Base-by-base conservation (phyloP, 2,888 invertebrate species). In the Zhuqinia jingwanae region DNA sequence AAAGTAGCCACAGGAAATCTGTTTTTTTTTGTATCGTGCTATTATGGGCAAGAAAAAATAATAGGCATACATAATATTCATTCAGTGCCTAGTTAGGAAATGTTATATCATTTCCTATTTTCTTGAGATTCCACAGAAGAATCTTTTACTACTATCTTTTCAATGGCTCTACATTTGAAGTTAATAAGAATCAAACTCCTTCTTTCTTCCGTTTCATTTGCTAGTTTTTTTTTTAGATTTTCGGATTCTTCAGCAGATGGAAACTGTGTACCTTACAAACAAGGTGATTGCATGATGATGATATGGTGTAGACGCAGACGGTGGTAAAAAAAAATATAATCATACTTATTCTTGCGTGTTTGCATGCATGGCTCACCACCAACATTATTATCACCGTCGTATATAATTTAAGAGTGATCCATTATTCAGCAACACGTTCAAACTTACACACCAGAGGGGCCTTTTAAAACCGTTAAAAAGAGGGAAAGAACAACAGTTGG, bases 401-500 rank as follows among this genome's bases (percentile, higher is more conserved):
- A 63, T 73, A 53, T 81, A 81, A 81, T 82, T 82, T 82, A 17
- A 36, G 22, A 45, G 42, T 58, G 77, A 84, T 84, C 84, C 70
- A 84, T 84, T 78, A 84, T 84, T 84, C 84, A 84, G 56, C 77
- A 84, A 70, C 58, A 68, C 56, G 75, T 75, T 60, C 45, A 83
- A 65, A 76, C 65, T 76, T 45, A 75, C 83, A 77, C 84, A 84
- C 84, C 36, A 20, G 70, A 78, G 84, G 20, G 70, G 84, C 20
- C 36, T 36, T 68, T 42, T 42, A n/a, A 42, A 17, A 42, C 42
- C 11, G 68, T 77, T 78, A 53, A 78, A 76, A 10, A 10, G 45
- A 10, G 53, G 65, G 22, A 76, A 83, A 20, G 63, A 78, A 78
- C 22, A 56, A 76, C 56, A 84, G 77, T 68, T 73, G 73, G 73